A percentile compares a stretch with the other conserved stretches of the same genome.
phyloP scores from a whole-genome alignment of 1,140 invertebrate genomes.

The Procambarus clarkii region DNA sequence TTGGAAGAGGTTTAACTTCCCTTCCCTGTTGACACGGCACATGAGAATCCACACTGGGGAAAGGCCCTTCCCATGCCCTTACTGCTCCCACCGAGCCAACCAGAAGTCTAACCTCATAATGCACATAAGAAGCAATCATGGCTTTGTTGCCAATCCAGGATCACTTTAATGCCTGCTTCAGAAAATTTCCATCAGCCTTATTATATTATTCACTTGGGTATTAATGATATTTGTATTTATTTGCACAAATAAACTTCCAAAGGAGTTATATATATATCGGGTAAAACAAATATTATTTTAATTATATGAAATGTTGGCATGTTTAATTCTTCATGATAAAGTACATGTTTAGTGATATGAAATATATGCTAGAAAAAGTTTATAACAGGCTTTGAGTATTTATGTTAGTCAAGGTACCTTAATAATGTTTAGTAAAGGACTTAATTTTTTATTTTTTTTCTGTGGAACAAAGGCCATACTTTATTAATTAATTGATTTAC shows the following conservation, averaged over 20 bases:
- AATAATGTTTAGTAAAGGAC: neutral
- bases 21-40: slow-evolving; percentile 73
- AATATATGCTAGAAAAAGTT: too few relatives aligned
- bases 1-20: slow-evolving; percentile 73
- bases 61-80: slow-evolving; percentile 78
- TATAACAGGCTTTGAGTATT: too few relatives aligned
- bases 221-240: neutral
- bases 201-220: neutral
- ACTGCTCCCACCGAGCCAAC: slow-evolving; percentile 75
- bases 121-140: slow-evolving; percentile 65
- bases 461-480: neutral
- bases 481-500: neutral
- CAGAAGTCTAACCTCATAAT: slow-evolving; percentile 71
- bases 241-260: too few relatives aligned
- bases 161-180: neutral
- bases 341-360: too few relatives aligned
- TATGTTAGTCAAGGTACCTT: too few relatives aligned
- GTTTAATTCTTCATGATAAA: neutral
- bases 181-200: neutral
- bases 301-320: neutral
- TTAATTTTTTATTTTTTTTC: too few relatives aligned
- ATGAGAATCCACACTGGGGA: slow-evolving; percentile 76
- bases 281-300: too few relatives aligned
- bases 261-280: too few relatives aligned
- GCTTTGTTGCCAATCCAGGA: neutral